Evolutionary conservation across 2,797 vertebrate genomes (phyloP).

Genomic region (Antennarius maculatus): DNA sequence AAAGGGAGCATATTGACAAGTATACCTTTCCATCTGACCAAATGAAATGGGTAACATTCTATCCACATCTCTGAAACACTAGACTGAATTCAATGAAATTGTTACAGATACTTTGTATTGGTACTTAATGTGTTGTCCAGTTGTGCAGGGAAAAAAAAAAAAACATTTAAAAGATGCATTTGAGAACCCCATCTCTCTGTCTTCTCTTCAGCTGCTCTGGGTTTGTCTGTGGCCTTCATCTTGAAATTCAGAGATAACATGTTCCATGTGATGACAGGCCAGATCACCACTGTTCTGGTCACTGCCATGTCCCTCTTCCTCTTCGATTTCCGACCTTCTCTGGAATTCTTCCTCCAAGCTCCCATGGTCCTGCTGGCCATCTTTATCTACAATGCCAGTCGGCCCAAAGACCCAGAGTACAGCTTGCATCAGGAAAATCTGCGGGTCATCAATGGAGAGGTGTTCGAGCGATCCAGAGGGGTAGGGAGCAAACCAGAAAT

Average conservation of each 20-base stretch:
- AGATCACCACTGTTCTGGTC: conserved; percentile 94
- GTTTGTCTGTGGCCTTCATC: conserved; percentile 96
- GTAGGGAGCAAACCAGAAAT: conserved; percentile 76
- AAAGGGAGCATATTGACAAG: too few species aligned
- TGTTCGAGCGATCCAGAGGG: conserved; percentile 91
- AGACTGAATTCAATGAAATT: too few species aligned
- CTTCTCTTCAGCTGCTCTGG: conserved; percentile 81
- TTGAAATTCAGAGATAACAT: conserved; percentile 98
- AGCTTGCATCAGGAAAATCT: conserved; percentile 84
- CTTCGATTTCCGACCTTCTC: conserved; percentile 92
- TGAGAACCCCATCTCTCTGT: background rate
- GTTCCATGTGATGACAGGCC: conserved; percentile 96
- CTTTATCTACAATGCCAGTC: conserved; percentile 93
- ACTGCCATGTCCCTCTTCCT: conserved; percentile 89
- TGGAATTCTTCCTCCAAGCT: conserved; percentile 95
- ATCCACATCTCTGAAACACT: too few species aligned
- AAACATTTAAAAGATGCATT: too few species aligned
- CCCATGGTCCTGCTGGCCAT: conserved; percentile 93
- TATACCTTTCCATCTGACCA: too few species aligned
- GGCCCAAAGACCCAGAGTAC: conserved; percentile 79
- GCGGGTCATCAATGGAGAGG: conserved; percentile 85
- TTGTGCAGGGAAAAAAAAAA: background rate
- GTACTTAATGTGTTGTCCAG: too few species aligned
- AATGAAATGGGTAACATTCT: too few species aligned
- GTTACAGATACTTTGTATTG: too few species aligned